These are phyloP conservation scores for Malacoraja senta DNA, from an alignment of 2,797 vertebrate species.

Conservation along the genomic window DNA sequence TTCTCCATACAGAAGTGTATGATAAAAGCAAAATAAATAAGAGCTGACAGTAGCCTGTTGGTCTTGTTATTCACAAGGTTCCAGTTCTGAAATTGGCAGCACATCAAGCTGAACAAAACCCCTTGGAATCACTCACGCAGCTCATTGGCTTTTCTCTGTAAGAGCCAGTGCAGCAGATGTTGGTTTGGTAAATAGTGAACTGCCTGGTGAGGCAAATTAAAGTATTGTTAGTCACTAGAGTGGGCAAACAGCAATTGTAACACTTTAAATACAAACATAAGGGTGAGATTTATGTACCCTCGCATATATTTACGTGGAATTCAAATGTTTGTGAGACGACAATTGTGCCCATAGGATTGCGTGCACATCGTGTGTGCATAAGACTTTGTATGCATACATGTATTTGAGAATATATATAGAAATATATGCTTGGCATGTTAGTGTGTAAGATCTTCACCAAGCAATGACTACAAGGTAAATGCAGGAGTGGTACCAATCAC, in stretches of 20 bases:
- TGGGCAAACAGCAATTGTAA: background rate
- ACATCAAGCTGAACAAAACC: background rate
- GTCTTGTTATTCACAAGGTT: background rate
- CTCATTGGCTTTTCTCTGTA: background rate
- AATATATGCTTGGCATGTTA: no score
- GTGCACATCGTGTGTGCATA: no score
- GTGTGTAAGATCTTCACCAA: no score
- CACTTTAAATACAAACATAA: background rate
- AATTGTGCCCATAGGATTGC: no score
- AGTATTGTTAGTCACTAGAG: background rate
- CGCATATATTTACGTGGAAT: background rate
- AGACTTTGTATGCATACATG: background rate
- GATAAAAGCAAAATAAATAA: constrained; percentile 1
- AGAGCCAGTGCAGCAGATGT: background rate
- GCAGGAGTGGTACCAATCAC: no score
- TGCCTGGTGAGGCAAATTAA: background rate
- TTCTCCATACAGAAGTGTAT: background rate
- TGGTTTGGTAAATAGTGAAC: constrained; percentile 8
- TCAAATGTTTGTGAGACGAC: no score
- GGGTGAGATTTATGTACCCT: background rate
- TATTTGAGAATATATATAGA: background rate
- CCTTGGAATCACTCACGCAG: background rate
- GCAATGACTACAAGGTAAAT: no score
- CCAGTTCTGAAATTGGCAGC: constrained; percentile 1
- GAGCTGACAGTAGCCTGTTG: background rate